Conservation (phyloP, 2,888 invertebrate species). For the Disparrhopalites patrizii region DNA sequence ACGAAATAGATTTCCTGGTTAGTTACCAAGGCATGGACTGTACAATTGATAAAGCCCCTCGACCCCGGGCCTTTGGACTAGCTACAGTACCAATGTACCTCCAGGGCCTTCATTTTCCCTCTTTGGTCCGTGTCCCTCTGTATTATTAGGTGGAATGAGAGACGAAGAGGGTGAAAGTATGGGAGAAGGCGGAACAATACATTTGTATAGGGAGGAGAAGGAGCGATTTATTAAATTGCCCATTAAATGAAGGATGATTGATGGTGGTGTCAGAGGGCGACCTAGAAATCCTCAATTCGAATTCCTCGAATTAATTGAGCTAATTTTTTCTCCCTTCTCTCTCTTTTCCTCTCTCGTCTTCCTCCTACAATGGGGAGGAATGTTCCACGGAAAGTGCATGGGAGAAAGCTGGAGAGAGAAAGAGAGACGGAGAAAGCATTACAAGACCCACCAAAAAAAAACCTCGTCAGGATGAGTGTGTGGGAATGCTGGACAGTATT, state of each 20-base stretch:
- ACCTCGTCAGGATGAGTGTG: neutral
- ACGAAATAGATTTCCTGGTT: too few relatives aligned
- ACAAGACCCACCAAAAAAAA: neutral
- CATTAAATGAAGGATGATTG: slow-evolving; percentile 18
- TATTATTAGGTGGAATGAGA: too few relatives aligned
- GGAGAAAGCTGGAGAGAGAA: neutral
- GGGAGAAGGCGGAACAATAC: slow-evolving; percentile 6
- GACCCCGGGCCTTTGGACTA: too few relatives aligned
- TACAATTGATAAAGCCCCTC: too few relatives aligned
- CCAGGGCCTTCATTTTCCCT: too few relatives aligned
- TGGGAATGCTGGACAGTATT: too few relatives aligned
- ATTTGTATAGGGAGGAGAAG: neutral
- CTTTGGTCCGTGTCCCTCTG: too few relatives aligned
- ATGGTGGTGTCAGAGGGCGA: slow-evolving; percentile 12
- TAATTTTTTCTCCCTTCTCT: slow-evolving; percentile 2
- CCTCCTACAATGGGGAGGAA: neutral
- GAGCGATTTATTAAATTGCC: slow-evolving; percentile 23
- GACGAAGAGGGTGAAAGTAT: too few relatives aligned
- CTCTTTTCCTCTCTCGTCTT: neutral
- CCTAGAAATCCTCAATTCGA: slow-evolving; percentile 12
- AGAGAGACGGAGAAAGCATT: neutral
- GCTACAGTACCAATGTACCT: too few relatives aligned
- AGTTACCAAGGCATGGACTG: too few relatives aligned
- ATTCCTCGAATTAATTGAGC: slow-evolving; percentile 23
- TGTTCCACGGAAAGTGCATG: too few relatives aligned